A percentile compares a stretch with the other conserved stretches of the same genome.
Evolutionary conservation across 2,113 vertebrate species (phyloP).

Genomic region (Protobothrops mucrosquamatus): DNA sequence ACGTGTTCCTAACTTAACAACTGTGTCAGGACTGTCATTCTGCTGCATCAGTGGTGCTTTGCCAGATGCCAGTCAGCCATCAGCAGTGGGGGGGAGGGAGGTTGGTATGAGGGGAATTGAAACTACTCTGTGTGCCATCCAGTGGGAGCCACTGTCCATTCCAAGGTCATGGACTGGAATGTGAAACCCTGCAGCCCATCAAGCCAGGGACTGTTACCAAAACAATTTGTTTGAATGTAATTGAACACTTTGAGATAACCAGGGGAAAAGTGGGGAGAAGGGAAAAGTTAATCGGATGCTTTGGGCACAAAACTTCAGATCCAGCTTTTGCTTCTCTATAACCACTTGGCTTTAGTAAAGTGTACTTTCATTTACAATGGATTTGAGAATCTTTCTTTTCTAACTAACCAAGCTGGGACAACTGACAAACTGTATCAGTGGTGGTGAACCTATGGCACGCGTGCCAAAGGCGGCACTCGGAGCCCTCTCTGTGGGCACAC

Average conservation of each 20-base stretch:
- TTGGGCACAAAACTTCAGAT: not conserved
- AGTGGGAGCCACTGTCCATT: too few relatives aligned
- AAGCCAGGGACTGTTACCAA: too few relatives aligned
- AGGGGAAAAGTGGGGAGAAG: not conserved
- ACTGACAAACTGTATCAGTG: not conserved
- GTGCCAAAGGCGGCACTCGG: too few relatives aligned
- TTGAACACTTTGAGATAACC: not conserved
- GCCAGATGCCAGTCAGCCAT: not conserved
- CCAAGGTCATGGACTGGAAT: not conserved
- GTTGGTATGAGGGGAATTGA: not conserved
- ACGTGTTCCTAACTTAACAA: not conserved
- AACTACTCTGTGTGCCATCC: not conserved
- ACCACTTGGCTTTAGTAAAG: not conserved
- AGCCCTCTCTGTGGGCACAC: too few relatives aligned
- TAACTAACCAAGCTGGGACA: not conserved
- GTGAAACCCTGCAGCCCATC: not conserved
- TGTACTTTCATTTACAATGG: not conserved
- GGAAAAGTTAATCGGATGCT: not conserved
- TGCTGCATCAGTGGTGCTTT: not conserved
- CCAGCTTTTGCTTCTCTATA: not conserved
- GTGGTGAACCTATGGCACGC: too few relatives aligned
- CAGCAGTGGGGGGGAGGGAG: not conserved
- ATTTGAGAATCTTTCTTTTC: not conserved
- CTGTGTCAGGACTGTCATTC: not conserved
- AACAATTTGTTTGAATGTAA: not conserved